Evolutionary conservation across 2,113 vertebrate species (phyloP).

Genomic region (Aegotheles bennettii): DNA sequence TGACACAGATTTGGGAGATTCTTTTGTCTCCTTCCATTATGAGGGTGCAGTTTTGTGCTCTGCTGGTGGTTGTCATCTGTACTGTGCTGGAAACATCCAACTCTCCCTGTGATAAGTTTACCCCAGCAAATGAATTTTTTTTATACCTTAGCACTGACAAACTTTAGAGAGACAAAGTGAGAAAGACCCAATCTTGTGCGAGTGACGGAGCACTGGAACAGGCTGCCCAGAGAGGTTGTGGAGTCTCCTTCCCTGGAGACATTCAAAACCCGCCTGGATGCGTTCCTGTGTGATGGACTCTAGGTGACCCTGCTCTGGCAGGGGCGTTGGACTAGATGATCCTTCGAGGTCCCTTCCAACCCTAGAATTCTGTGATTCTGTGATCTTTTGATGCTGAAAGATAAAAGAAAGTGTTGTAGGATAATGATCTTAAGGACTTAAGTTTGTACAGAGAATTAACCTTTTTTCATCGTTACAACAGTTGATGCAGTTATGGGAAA

Average conservation of each 20-base stretch:
- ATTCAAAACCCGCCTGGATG: no score
- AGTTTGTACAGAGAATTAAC: neutral
- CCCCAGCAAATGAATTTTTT: neutral
- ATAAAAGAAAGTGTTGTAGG: neutral
- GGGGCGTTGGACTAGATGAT: no score
- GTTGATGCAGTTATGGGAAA: neutral
- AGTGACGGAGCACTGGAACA: no score
- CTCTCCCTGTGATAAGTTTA: neutral
- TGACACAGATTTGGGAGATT: neutral
- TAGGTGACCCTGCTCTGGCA: no score
- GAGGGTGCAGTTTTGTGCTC: no score
- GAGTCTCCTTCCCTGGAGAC: no score
- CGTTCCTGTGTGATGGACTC: no score
- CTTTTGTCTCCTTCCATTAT: neutral
- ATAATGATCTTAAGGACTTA: neutral
- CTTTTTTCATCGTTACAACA: neutral
- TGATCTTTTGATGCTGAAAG: neutral
- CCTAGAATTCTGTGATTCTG: no score
- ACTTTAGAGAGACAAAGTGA: neutral
- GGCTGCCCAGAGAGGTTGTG: no score
- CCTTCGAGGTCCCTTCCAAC: no score
- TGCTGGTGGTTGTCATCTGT: neutral
- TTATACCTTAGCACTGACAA: neutral
- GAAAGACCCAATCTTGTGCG: neutral
- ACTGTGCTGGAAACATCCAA: neutral